Evolutionary conservation across 2,888 invertebrate species (phyloP).

Genomic region (Lithodes maja): DNA sequence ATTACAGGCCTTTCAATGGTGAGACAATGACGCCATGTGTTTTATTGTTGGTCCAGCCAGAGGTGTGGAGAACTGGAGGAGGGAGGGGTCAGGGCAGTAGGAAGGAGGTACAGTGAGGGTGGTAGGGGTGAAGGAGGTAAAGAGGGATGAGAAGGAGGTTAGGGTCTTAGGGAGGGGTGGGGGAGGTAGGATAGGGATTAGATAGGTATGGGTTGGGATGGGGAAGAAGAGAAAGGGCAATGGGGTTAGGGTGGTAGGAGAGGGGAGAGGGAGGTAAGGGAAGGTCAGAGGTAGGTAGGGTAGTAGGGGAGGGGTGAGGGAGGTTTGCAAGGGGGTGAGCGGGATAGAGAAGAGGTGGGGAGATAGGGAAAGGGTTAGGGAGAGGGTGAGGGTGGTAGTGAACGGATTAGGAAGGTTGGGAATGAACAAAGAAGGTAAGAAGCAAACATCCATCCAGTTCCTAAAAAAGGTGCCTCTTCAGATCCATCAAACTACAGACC

Average conservation of each 20-base stretch:
- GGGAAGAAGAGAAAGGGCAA: neutral
- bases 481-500: too few relatives aligned
- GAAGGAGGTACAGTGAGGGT: neutral
- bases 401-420: neutral
- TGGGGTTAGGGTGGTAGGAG: neutral
- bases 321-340: neutral
- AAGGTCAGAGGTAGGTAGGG: neutral
- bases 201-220: neutral
- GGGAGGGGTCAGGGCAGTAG: neutral
- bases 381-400: neutral
- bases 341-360: neutral
- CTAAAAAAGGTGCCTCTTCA: too few relatives aligned
- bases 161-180: neutral
- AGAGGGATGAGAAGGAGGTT: neutral
- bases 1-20: slow-evolving; percentile 58
- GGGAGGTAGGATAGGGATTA: neutral
- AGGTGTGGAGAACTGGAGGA: neutral
- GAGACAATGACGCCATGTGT: slow-evolving; percentile 62
- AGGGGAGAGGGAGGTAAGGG: neutral
- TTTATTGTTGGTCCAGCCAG: slow-evolving; percentile 47
- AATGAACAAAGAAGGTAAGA: neutral
- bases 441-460: too few relatives aligned
- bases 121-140: neutral
- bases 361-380: neutral
- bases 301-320: neutral